phyloP scores from a whole-genome alignment of 2,888 invertebrate genomes.

The Heteropelma amictum region DNA sequence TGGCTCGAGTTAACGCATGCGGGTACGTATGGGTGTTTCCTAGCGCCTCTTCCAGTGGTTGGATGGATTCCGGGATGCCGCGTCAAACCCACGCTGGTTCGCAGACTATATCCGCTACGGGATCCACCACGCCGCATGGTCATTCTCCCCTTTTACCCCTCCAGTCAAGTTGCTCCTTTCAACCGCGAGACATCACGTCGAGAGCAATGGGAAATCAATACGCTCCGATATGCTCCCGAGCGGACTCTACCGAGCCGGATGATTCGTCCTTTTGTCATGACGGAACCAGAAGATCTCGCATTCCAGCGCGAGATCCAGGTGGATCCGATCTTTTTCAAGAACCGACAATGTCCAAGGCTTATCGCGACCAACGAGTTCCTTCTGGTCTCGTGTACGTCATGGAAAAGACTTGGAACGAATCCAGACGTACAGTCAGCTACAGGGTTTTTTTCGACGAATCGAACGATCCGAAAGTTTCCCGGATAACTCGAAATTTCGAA shows the following conservation, averaged over 20 bases:
- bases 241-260: conserved; percentile 3
- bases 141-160: conserved; percentile 54
- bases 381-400: neutral
- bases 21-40: conserved; percentile 50
- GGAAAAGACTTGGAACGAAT: neutral
- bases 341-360: conserved; percentile 8
- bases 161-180: conserved; percentile 50
- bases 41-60: conserved; percentile 53
- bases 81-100: conserved; percentile 53
- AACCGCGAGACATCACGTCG: conserved; percentile 69
- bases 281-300: conserved; percentile 9
- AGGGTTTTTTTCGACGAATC: too few relatives aligned
- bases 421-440: neutral
- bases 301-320: neutral
- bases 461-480: too few relatives aligned
- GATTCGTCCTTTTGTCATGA: conserved; percentile 22
- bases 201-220: conserved; percentile 77
- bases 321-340: conserved; percentile 16
- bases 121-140: conserved; percentile 47
- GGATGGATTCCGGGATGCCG: conserved; percentile 46
- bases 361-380: conserved; percentile 12
- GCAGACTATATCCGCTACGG: conserved; percentile 28
- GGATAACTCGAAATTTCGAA: too few relatives aligned
- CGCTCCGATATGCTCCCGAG: conserved; percentile 41
- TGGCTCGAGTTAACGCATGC: conserved; percentile 44